Percentiles rank a stretch among this genome's conserved stretches.
These are phyloP conservation scores for Hylyphantes graminicola DNA, from an alignment of 1,140 invertebrate species.

Conservation along the genomic window DNA sequence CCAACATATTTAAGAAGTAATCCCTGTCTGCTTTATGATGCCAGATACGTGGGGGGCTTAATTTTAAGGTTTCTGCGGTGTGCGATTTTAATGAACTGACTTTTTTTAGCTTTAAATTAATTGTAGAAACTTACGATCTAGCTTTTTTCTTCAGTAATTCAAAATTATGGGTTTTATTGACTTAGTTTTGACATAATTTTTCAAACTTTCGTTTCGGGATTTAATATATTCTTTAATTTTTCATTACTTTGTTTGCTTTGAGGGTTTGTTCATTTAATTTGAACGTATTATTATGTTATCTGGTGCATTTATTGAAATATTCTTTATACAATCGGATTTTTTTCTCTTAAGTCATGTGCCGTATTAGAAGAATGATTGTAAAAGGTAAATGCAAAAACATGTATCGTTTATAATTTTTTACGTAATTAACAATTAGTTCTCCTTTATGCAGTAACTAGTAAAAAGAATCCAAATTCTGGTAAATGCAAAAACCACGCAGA, in stretches of 20 bases:
- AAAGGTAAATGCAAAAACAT: no score
- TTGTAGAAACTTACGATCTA: not conserved
- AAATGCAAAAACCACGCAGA: no score
- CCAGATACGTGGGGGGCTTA: conserved; percentile 12
- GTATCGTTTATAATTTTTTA: no score
- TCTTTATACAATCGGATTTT: no score
- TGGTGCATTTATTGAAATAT: no score
- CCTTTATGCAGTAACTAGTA: no score
- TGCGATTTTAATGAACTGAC: conserved; percentile 27
- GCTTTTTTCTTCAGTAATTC: conserved; percentile 4
- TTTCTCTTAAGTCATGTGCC: no score
- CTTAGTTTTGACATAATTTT: conserved; percentile 20
- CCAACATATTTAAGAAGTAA: not conserved
- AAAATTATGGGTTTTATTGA: conserved; percentile 39
- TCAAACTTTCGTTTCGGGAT: not conserved
- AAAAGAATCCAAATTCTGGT: no score
- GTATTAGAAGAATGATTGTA: no score
- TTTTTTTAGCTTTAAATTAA: conserved; percentile 37
- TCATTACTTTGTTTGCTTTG: not conserved
- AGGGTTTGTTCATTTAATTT: conserved; percentile 36
- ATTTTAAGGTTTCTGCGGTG: conserved; percentile 6
- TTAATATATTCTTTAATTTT: not conserved
- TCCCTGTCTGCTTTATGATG: conserved; percentile 33
- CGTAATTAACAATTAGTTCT: no score
- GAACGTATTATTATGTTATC: not conserved